phyloP scores from a whole-genome alignment of 2,888 invertebrate species.

The Drosophila ochracea region DNA sequence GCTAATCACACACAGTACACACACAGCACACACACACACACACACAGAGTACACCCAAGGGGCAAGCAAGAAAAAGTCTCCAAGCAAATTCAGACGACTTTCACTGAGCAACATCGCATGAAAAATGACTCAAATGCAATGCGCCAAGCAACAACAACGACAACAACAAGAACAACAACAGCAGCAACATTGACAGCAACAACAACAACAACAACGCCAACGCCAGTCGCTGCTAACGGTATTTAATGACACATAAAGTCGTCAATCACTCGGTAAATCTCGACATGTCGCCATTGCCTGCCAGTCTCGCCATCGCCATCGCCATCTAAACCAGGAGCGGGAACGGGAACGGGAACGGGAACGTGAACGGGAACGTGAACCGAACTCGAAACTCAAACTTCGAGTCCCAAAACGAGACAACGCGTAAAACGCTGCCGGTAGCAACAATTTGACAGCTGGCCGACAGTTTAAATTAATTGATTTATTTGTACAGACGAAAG shows the following conservation, averaged over 20 bases:
- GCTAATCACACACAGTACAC: slow-evolving; percentile 56
- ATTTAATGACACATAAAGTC: slow-evolving; percentile 82
- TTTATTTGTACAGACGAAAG: slow-evolving; percentile 64
- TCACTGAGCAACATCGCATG: slow-evolving; percentile 65
- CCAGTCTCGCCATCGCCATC: slow-evolving; percentile 14
- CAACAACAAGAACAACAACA: background rate
- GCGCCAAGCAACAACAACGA: slow-evolving; percentile 31
- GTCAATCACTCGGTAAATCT: slow-evolving; percentile 81
- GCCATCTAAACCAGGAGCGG: slow-evolving; percentile 18
- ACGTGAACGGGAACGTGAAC: slow-evolving; percentile 7
- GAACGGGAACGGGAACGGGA: background rate
- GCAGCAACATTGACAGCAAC: slow-evolving; percentile 16
- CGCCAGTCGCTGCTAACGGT: slow-evolving; percentile 69
- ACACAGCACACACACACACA: slow-evolving; percentile 1
- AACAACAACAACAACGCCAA: slow-evolving; percentile 24
- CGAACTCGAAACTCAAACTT: slow-evolving; percentile 4
- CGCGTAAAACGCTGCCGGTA: slow-evolving; percentile 74
- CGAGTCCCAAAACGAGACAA: slow-evolving; percentile 18
- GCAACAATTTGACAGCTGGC: slow-evolving; percentile 83
- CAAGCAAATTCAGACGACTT: slow-evolving; percentile 51
- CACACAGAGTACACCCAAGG: background rate
- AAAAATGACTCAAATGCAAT: slow-evolving; percentile 65
- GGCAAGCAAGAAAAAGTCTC: slow-evolving; percentile 22
- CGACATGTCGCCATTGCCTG: slow-evolving; percentile 65
- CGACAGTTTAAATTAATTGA: slow-evolving; percentile 84